Evolutionary conservation across 2,113 vertebrate species (phyloP).

Genomic region (Tinamus guttatus): DNA sequence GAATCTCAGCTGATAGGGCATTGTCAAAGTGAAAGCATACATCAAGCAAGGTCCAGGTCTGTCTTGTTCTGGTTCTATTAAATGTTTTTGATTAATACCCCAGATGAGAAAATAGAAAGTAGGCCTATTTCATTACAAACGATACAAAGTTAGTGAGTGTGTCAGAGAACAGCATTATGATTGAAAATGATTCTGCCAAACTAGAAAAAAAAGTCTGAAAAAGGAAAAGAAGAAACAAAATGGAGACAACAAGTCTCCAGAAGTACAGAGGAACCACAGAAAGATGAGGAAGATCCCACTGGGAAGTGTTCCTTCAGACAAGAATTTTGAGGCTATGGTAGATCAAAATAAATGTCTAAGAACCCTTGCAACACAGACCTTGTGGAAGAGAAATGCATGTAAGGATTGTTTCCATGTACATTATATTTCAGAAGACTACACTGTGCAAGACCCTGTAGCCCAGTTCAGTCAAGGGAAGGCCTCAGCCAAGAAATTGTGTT

Average conservation of each 20-base stretch:
- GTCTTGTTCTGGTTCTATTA: neutral
- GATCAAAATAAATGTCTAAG: neutral
- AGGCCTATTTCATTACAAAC: neutral
- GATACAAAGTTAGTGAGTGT: neutral
- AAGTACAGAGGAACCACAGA: neutral
- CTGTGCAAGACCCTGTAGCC: too few relatives aligned
- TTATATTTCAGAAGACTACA: neutral
- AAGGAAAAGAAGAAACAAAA: neutral
- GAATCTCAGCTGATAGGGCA: neutral
- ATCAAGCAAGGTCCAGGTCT: neutral
- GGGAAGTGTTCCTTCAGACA: neutral
- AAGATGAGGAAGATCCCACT: neutral
- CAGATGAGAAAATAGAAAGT: neutral
- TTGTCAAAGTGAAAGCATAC: neutral
- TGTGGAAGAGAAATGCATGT: rapidly evolving
- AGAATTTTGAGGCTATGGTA: neutral
- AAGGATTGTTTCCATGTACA: neutral
- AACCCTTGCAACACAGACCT: neutral
- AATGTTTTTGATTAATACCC: neutral
- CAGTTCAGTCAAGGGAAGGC: neutral
- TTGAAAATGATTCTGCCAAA: neutral
- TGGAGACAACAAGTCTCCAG: neutral
- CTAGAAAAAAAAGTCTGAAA: neutral
- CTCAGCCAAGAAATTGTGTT: neutral
- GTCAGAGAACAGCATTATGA: neutral